Percentiles rank a stretch among this genome's conserved stretches.
phyloP scores from a whole-genome alignment of 2,888 invertebrate genomes.

The Bhutanitis thaidina region DNA sequence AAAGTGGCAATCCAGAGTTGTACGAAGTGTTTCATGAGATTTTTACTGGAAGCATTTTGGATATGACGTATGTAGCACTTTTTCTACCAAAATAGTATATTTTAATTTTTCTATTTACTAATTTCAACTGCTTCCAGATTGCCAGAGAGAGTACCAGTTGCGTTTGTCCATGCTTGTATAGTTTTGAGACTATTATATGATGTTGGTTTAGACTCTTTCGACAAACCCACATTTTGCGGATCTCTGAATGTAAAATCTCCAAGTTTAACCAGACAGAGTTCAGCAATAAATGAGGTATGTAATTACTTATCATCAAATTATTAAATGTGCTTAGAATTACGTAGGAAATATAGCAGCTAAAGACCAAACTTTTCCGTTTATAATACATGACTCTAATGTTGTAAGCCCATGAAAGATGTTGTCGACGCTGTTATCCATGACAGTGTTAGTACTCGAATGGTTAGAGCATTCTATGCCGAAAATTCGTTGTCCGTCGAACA shows the following conservation, averaged over 20 bases:
- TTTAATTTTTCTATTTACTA: background rate
- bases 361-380: no score
- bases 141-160: slow-evolving; percentile 86
- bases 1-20: slow-evolving; percentile 59
- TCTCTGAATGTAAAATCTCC: slow-evolving; percentile 84
- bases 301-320: background rate
- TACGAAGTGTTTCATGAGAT: slow-evolving; percentile 84
- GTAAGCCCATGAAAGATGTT: no score
- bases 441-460: no score
- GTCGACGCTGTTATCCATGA: no score
- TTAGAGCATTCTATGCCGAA: no score
- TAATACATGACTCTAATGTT: no score
- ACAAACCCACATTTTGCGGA: slow-evolving; percentile 88
- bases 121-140: slow-evolving; percentile 67
- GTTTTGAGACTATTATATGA: slow-evolving; percentile 95
- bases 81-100: background rate
- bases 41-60: slow-evolving; percentile 87
- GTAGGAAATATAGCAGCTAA: no score
- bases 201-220: slow-evolving; percentile 96
- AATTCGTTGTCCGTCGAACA: no score
- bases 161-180: slow-evolving; percentile 90
- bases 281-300: slow-evolving; percentile 81
- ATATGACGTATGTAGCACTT: slow-evolving; percentile 78
- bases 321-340: no score
- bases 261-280: slow-evolving; percentile 80